phyloP scores from a whole-genome alignment of 2,888 invertebrate genomes.

The Acrocyrtus sp. region DNA sequence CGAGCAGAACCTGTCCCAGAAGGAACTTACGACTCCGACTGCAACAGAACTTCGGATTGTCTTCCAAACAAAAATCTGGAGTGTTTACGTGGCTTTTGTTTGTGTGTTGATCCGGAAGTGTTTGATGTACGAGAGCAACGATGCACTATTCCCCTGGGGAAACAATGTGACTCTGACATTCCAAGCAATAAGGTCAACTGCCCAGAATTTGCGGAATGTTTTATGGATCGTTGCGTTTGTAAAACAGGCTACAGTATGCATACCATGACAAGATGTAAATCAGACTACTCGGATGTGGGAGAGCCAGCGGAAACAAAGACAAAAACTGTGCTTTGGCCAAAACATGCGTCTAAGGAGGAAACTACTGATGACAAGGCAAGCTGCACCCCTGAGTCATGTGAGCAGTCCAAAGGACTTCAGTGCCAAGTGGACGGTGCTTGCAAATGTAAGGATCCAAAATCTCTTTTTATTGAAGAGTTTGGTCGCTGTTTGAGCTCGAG shows the following conservation, averaged over 20 bases:
- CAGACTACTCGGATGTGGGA: constrained; percentile 18
- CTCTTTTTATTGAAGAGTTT: constrained; percentile 39
- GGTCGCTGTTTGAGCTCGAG: constrained; percentile 42
- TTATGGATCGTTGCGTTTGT: constrained; percentile 36
- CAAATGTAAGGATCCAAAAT: constrained; percentile 20
- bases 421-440: constrained; percentile 32
- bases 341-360: background rate
- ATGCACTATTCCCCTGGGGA: constrained; percentile 38
- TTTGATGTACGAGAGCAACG: constrained; percentile 23
- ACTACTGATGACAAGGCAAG: background rate
- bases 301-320: constrained; percentile 8
- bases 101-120: constrained; percentile 16
- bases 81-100: constrained; percentile 35
- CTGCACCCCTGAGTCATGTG: constrained; percentile 31
- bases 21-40: constrained; percentile 19
- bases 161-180: constrained; percentile 17
- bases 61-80: constrained; percentile 23
- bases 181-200: constrained; percentile 12
- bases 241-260: constrained; percentile 44
- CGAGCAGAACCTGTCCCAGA: background rate
- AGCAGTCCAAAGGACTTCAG: constrained; percentile 34
- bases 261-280: constrained; percentile 40
- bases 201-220: constrained; percentile 43
- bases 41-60: constrained; percentile 35
- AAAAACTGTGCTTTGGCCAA: constrained; percentile 33